Evolutionary conservation across 2,888 invertebrate species (phyloP).

Genomic region (Odontothrips loti): DNA sequence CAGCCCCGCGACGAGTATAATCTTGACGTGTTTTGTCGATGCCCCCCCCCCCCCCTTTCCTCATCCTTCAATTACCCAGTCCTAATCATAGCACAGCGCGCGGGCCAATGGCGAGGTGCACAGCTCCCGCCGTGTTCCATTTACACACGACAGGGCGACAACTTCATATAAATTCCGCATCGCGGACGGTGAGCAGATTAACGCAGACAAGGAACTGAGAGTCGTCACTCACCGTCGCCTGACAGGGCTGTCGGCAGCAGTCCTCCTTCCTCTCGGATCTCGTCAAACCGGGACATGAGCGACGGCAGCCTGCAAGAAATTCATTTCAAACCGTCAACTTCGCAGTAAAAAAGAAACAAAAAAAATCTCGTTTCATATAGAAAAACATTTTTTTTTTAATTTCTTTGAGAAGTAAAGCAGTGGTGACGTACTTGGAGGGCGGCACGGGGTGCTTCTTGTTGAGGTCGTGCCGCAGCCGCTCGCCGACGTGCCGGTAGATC

Average conservation of each 20-base stretch:
- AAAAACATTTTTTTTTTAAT: too few species aligned
- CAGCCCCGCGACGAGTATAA: too few species aligned
- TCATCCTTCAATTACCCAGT: too few species aligned
- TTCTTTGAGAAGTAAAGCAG: constrained; percentile 34
- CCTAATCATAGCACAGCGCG: too few species aligned
- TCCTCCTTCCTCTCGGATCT: constrained; percentile 72
- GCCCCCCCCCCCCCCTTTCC: too few species aligned
- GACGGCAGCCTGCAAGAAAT: constrained; percentile 51
- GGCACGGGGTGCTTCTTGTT: constrained; percentile 75
- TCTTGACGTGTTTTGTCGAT: too few species aligned
- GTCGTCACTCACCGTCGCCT: constrained; percentile 45
- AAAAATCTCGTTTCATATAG: too few species aligned
- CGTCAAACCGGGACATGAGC: constrained; percentile 81
- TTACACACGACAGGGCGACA: too few species aligned
- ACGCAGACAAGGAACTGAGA: too few species aligned
- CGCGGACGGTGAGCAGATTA: too few species aligned
- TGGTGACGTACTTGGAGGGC: constrained; percentile 55
- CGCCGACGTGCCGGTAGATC: constrained; percentile 89
- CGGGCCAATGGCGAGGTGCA: too few species aligned
- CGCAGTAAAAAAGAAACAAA: not conserved
- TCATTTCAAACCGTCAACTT: not conserved
- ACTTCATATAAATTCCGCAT: not conserved
- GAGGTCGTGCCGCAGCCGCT: constrained; percentile 75
- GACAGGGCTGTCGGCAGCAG: constrained; percentile 66
- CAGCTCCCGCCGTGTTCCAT: too few species aligned